phyloP scores from a whole-genome alignment of 2,888 invertebrate species.

The Synergus gifuensis region DNA sequence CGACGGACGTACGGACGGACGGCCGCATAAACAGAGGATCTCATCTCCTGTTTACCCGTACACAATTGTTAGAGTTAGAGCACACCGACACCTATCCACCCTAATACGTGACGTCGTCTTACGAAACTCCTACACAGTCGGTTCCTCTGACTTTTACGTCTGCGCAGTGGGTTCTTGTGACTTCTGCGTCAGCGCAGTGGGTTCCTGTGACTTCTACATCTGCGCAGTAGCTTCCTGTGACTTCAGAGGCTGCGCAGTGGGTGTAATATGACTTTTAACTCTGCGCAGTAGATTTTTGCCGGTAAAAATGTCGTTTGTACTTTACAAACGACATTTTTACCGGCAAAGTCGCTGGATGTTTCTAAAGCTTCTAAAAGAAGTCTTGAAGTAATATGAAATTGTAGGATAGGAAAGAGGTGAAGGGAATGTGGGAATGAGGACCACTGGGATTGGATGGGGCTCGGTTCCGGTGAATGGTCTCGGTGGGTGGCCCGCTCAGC shows the following conservation, averaged over 20 bases:
- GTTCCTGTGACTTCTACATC: no score
- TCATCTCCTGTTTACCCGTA: conserved; percentile 63
- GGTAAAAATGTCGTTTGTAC: background rate
- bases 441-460: conserved; percentile 73
- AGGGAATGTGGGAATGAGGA: conserved; percentile 64
- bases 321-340: no score
- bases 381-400: background rate
- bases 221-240: no score
- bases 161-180: no score
- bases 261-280: no score
- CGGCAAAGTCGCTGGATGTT: background rate
- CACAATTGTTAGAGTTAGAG: conserved; percentile 8
- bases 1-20: conserved; percentile 68
- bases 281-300: no score
- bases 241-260: no score
- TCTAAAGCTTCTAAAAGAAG: background rate
- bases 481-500: conserved; percentile 76
- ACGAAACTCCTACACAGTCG: background rate
- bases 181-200: no score
- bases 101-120: background rate
- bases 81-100: background rate
- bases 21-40: conserved; percentile 74
- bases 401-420: background rate
- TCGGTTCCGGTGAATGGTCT: conserved; percentile 78
- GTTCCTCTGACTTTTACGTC: no score